Evolutionary conservation across 2,888 invertebrate genomes (phyloP), one percentile per base, ranked within the genome.

Genomic region (Chromoteleia sp.): DNA sequence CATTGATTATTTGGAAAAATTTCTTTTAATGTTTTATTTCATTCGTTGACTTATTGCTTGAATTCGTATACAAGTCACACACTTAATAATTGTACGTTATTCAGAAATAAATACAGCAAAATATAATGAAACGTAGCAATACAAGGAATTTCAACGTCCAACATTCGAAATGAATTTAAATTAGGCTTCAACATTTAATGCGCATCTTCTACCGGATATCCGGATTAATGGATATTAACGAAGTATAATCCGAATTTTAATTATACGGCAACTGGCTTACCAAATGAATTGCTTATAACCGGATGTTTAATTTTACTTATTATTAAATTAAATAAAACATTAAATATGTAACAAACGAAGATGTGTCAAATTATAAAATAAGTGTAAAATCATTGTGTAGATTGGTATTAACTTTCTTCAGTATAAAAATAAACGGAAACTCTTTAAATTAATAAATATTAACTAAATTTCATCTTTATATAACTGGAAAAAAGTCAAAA

Each of bases 161-260:
- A 36, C 41, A 21, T 29, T 65, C 25, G 21, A 15, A 29, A 54
- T 29, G 54, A 68, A 68, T 68, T 54, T 68, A 17, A 68, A 68
- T 41, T 54, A 43, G 8, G 19, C 6, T 54, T 45, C 54, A 29
- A 39, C 19, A 54, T 61, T 73, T 14, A 73, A 52, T 2, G 17
- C 41, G 21, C 63, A 63, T 56, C 36, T 45, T 29, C 45, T 25
- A 17, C 63, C 63, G 63, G 74, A 74, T 52, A 74, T 74, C 63
- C 74, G 61, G 39, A 71, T 71, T 50, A 14, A 36, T 30, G 59
- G n/a, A 58, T 58, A 70, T 48, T 58, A 70, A 36, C 33, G 29
- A 8, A 12, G 50, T 21, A 17, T 39, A 41, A 41, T 59, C 39
- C 17, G 52, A 73, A 73, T 73, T 73, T 61, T 21, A 73, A 73